Base-by-base conservation (phyloP, 2,113 vertebrate species). In the Bubo blakistoni region DNA sequence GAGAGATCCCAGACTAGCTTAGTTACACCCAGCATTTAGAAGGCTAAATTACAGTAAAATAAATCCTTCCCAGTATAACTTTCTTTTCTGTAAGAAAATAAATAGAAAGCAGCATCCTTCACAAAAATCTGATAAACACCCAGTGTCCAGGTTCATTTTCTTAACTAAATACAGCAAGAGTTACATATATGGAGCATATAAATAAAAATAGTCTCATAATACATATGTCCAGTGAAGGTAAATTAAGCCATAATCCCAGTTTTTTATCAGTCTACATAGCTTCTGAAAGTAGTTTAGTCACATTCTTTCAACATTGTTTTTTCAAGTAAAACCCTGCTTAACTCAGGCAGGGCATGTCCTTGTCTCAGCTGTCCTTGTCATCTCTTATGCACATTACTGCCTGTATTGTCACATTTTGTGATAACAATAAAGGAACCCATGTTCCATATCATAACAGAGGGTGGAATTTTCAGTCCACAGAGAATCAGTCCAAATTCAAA, bases 321-420 rank as follows among this genome's bases (percentile, higher is more conserved):
- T 62, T 34, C 69, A 79, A 90, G 81, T 49, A 74, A 94, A 94
- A 86, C 77, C 26, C 24, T 81, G 27, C 46, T 82, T 82, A 87
- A 79, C 74, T 95, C 77, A 79, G 40, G 49, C 47, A 90, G 52
- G 71, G 30, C 36, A 52, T 82, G 78, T 87, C 81, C 89, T 97
- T 96, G 83, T 85, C 70, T 96, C 84, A 67, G 69, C 19, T 12
- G 15, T 94, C 69, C 73, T 94, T 95, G 81, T 81, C 69, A 79
- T 91, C 84, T 91, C 73, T 74, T 88, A 91, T 22, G 65, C 38
- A 84, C 57, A 36, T 91, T 95, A 61, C 81, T 90, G 81, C 65
- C 81, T 76, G 11, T 76, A 90, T 71, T 79, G 73, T 54, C 81
- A 82, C 40, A 57, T 88, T 92, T 71, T 76, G 65, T 34, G 52